phyloP scores from a whole-genome alignment of 1,140 invertebrate genomes.

The Uloborus diversus region DNA sequence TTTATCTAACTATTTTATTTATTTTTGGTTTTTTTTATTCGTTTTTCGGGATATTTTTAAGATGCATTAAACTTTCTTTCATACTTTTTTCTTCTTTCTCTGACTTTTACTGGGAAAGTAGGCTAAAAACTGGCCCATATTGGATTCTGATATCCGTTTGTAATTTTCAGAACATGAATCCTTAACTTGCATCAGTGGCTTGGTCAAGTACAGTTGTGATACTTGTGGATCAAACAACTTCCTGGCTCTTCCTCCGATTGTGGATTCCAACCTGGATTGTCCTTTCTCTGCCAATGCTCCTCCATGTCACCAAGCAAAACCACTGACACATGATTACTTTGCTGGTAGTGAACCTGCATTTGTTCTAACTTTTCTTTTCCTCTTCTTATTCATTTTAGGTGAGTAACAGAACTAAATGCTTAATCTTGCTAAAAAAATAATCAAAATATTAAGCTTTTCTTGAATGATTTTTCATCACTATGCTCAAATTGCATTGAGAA shows the following conservation, averaged over 20 bases:
- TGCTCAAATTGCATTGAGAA: too few species aligned
- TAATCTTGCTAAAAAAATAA: not conserved
- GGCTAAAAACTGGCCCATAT: too few species aligned
- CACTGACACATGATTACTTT: slow-evolving; percentile 71
- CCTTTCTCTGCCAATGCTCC: not conserved
- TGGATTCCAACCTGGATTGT: not conserved
- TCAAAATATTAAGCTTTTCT: not conserved
- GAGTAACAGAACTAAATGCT: slow-evolving; percentile 55
- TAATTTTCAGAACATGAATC: too few species aligned
- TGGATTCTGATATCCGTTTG: too few species aligned
- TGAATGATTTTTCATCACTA: not conserved
- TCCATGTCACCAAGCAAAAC: not conserved
- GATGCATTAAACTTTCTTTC: too few species aligned
- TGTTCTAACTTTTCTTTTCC: slow-evolving; percentile 69
- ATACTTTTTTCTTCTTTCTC: too few species aligned
- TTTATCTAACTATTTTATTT: too few species aligned
- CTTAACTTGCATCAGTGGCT: too few species aligned
- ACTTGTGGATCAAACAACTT: not conserved
- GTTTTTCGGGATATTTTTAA: too few species aligned
- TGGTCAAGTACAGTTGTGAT: too few species aligned
- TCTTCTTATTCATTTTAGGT: slow-evolving; percentile 70
- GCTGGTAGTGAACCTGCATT: slow-evolving; percentile 72
- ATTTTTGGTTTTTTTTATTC: too few species aligned
- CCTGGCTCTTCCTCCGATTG: slow-evolving; percentile 5
- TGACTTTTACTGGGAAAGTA: too few species aligned